Base-by-base conservation (phyloP, 1,140 invertebrate genomes). In the Halictus rubicundus region DNA sequence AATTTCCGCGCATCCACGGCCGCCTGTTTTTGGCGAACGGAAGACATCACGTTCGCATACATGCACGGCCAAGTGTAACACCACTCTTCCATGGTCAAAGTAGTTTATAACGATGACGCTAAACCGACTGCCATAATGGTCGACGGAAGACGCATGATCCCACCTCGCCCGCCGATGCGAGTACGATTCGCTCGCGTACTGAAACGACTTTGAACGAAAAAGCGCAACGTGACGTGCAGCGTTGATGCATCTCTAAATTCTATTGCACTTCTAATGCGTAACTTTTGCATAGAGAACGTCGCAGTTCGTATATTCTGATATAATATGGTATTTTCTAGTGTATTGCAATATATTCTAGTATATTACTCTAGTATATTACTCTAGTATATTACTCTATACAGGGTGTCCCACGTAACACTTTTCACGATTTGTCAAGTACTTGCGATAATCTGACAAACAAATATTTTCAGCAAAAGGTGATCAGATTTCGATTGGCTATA, bases 1-100 rank as follows among this genome's bases (percentile, higher is more conserved):
- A 82, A 82, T 77, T 70, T 60, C 57, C 63, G 64, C 23, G 25
- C n/a, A 23, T 54, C 49, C 42, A 14, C 12, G 25, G 49, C 54
- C 65, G 12, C 60, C 76, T 73, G 69, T 70, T 73, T 59, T 32
- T 66, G 54, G 64, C 46, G 49, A 59, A 78, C 60, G 60, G 76
- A 74, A 78, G 68, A 69, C 75, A 70, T 70, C 68, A 52, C 75
- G 68, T 54, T 21, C 75, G 57, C n/a, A 27, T 39, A 23, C 59
- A n/a, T 39, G 42, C 5, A 27, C 46, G 49, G 46, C 19, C 74
- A 52, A 42, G 27, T 49, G 27, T 14, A 49, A 64, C 32, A 16
- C 46, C 61, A 25, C 39, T 68, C 27, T 77, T 21, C 57, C 42
- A 12, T 16, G 25, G 68, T 63, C 61, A 52, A 61, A 70, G n/a